These are phyloP conservation scores for Sebastiscus tertius DNA, from an alignment of 2,797 vertebrate genomes.

Conservation along the genomic window DNA sequence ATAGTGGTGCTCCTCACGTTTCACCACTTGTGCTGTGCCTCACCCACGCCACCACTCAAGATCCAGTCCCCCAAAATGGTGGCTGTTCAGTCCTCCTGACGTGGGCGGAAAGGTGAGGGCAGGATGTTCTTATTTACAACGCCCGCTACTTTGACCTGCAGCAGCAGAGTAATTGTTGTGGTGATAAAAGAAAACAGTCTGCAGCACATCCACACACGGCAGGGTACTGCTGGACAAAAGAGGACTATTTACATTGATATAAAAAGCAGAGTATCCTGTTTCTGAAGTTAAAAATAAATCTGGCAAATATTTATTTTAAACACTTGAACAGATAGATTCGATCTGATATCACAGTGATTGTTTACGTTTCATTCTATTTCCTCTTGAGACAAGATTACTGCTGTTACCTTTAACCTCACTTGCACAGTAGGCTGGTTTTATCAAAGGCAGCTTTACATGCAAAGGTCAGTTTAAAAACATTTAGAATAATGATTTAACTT, in stretches of 20 bases:
- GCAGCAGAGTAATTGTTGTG: slow-evolving; percentile 62
- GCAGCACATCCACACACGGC: slow-evolving; percentile 75
- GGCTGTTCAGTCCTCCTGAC: slow-evolving; percentile 28
- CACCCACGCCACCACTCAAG: background rate
- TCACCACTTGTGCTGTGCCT: background rate
- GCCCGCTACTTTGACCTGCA: slow-evolving; percentile 57
- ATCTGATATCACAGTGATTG: slow-evolving; percentile 52
- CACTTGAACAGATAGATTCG: slow-evolving; percentile 41
- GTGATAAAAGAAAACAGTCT: slow-evolving; percentile 77
- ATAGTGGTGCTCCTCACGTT: background rate
- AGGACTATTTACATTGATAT: slow-evolving; percentile 81
- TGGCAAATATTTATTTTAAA: slow-evolving; percentile 64
- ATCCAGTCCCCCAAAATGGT: slow-evolving; percentile 17
- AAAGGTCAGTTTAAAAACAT: slow-evolving; percentile 32
- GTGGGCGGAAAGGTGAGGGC: slow-evolving; percentile 64
- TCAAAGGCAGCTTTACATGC: slow-evolving; percentile 29
- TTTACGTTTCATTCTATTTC: slow-evolving; percentile 48
- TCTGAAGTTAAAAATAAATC: slow-evolving; percentile 77
- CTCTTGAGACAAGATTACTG: slow-evolving; percentile 49
- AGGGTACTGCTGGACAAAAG: slow-evolving; percentile 65
- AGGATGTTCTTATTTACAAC: slow-evolving; percentile 78
- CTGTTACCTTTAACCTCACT: slow-evolving; percentile 60
- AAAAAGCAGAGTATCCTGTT: slow-evolving; percentile 82
- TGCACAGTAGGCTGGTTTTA: slow-evolving; percentile 29
- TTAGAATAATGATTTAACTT: slow-evolving; percentile 23